phyloP scores from a whole-genome alignment of 2,888 invertebrate species.

The Hemaris fuciformis region DNA sequence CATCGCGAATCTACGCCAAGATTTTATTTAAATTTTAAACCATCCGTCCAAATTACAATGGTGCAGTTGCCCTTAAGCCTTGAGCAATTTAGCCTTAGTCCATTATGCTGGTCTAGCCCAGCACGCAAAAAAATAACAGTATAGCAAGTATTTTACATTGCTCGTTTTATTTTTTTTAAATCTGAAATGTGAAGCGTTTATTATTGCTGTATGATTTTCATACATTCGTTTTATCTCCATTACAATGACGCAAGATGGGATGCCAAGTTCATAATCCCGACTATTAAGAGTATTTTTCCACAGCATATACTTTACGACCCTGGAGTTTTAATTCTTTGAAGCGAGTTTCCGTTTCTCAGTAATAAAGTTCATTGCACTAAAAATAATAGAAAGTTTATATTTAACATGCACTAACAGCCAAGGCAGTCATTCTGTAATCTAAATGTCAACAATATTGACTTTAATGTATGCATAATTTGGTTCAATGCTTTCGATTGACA shows the following conservation, averaged over 20 bases:
- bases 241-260: background rate
- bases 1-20: no score
- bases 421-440: background rate
- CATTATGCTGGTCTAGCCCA: no score
- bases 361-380: background rate
- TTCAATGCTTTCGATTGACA: background rate
- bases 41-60: no score
- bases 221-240: background rate
- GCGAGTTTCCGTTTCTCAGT: background rate
- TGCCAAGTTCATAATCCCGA: background rate
- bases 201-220: background rate
- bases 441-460: background rate
- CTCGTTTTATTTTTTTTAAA: no score
- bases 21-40: no score
- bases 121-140: no score
- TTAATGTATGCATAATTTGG: background rate
- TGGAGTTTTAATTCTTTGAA: background rate
- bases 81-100: no score
- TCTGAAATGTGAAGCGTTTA: no score
- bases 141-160: no score
- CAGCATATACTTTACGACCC: background rate
- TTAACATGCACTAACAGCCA: background rate
- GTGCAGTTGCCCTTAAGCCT: no score
- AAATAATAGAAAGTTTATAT: background rate
- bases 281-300: background rate